Evolutionary conservation across 2,888 invertebrate genomes (phyloP).

Genomic region (Pemphredon lugubris): DNA sequence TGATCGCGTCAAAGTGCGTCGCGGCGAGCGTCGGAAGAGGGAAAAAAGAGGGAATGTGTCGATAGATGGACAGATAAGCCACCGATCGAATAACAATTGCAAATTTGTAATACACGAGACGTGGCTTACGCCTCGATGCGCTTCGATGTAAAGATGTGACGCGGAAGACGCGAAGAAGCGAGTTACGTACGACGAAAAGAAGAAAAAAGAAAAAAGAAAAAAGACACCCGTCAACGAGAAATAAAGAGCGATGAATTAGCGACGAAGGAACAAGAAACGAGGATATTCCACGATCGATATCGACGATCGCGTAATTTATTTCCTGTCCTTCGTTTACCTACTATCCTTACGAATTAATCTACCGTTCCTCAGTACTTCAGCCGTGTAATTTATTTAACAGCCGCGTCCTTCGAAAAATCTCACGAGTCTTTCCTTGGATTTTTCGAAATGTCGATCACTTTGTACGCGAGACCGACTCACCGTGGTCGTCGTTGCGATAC

Average conservation of each 20-base stretch:
- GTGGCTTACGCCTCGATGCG: not conserved
- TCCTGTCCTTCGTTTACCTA: constrained; percentile 16
- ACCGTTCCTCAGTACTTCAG: constrained; percentile 21
- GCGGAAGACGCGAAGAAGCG: not conserved
- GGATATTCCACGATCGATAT: constrained; percentile 30
- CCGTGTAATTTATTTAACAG: constrained; percentile 40
- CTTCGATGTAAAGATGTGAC: not conserved
- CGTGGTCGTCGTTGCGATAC: no score
- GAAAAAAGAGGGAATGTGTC: no score
- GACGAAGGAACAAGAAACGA: constrained; percentile 22
- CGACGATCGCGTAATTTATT: constrained; percentile 28
- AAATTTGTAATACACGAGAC: not conserved
- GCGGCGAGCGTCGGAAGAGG: no score
- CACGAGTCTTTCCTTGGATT: not conserved
- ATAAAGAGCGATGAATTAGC: constrained; percentile 39
- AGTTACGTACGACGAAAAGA: not conserved
- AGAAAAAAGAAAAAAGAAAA: constrained; percentile 11
- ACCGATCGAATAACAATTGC: no score
- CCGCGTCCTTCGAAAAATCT: constrained; percentile 6
- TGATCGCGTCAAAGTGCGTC: no score
- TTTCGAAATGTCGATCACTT: not conserved
- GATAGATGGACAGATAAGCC: no score
- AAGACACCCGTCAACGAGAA: constrained; percentile 15
- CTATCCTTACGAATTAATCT: constrained; percentile 31
- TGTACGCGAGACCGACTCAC: not conserved